Percentiles rank a stretch among this genome's conserved stretches.
Evolutionary conservation across 2,797 vertebrate genomes (phyloP).

Genomic region (Phoebastria nigripes): DNA sequence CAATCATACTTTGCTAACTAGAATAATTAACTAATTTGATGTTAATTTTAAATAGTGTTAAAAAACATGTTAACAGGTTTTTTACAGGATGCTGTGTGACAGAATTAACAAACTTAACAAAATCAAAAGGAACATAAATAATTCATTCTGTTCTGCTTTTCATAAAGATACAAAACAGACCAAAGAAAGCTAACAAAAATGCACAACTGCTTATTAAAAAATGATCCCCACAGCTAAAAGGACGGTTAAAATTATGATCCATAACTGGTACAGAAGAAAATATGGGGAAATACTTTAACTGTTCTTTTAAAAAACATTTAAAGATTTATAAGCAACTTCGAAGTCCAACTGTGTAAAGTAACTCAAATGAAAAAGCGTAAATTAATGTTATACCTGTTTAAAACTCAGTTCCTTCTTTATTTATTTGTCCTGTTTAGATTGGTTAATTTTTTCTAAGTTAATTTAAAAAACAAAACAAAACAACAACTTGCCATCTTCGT

Average conservation of each 20-base stretch:
- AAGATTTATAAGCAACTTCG: background rate
- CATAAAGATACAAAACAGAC: background rate
- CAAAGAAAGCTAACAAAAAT: background rate
- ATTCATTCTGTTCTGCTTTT: background rate
- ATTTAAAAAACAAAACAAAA: constrained; percentile 45
- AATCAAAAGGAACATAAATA: background rate
- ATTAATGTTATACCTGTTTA: background rate
- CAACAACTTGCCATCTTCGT: constrained; percentile 90
- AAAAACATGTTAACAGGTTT: background rate
- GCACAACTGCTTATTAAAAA: background rate
- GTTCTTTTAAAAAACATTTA: background rate
- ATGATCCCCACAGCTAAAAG: background rate
- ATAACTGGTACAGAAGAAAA: background rate
- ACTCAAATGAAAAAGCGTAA: background rate
- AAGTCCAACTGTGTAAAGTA: background rate
- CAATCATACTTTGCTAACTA: background rate
- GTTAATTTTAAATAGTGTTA: background rate
- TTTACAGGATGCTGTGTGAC: background rate
- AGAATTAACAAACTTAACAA: background rate
- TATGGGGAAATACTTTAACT: background rate
- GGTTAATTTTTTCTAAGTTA: background rate
- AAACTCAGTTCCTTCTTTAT: background rate
- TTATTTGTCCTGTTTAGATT: background rate
- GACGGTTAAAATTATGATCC: background rate
- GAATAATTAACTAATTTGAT: background rate